These are phyloP conservation scores for Phthorimaea operculella DNA, from an alignment of 1,140 invertebrate genomes.

Conservation along the genomic window DNA sequence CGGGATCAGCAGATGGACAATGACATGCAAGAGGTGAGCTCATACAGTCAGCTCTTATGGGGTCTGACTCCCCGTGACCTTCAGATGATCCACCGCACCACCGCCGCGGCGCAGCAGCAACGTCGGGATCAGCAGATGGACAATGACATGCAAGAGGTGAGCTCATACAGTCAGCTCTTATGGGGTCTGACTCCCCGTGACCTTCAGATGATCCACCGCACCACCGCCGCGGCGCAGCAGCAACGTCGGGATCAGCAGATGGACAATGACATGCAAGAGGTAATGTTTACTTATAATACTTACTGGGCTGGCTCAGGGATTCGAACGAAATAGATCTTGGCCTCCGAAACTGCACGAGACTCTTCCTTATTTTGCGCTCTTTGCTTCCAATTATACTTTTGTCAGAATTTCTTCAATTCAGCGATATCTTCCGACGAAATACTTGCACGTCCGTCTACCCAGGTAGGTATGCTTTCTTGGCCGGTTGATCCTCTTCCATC, in stretches of 20 bases:
- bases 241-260: slow-evolving; percentile 43
- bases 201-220: slow-evolving; percentile 69
- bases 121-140: slow-evolving; percentile 43
- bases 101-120: slow-evolving; percentile 57
- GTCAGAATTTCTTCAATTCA: no score
- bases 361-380: no score
- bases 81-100: slow-evolving; percentile 68
- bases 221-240: slow-evolving; percentile 57
- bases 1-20: slow-evolving; percentile 43
- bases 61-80: slow-evolving; percentile 72
- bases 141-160: slow-evolving; percentile 61
- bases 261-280: slow-evolving; percentile 63
- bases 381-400: no score
- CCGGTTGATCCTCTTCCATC: no score
- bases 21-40: slow-evolving; percentile 57
- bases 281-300: no score
- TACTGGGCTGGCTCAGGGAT: no score
- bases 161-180: slow-evolving; percentile 27
- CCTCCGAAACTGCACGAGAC: no score
- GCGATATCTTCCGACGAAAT: no score
- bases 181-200: slow-evolving; percentile 71
- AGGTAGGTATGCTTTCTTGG: no score
- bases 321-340: no score
- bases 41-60: slow-evolving; percentile 42
- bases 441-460: no score